Base-by-base conservation (phyloP, 2,888 invertebrate species). In the Scaptomyza parva region DNA sequence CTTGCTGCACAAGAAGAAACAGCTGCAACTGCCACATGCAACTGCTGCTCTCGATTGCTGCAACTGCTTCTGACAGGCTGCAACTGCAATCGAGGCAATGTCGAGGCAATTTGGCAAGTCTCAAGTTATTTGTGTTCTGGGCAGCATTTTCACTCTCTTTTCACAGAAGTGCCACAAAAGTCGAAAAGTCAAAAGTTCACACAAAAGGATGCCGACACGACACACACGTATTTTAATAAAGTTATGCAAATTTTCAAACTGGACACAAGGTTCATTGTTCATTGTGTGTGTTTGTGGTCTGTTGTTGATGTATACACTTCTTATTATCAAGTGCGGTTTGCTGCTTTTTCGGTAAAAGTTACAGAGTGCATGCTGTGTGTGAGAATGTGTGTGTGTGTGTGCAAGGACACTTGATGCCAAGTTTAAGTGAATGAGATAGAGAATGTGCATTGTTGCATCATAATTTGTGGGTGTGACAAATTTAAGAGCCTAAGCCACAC, bases 221-320 rank as follows among this genome's bases (percentile, higher is more conserved):
- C 35, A 28, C 63, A 35, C 35, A 8, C 8, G 53, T 59, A 53
- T 55, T 52, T 82, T 80, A 78, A 81, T 76, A 76, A 83, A 83
- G 68, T 81, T 80, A 83, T 81, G 81, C 80, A 81, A 81, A 81
- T 81, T 80, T 76, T n/a, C 20, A 65, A 60, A 53, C 53, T 43
- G 18, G 47, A 30, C n/a, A 11, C 22, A 24, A 5, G 12, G 12
- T 18, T 26, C 41, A 1, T 7, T n/a, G 8, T 11, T 14, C 22
- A 0, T 24, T 51, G 18, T 30, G 24, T 24, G 43, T 44, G 14
- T 43, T 20, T 43, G 43, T 11, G 20, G 43, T 37, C 37, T 37
- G 37, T 17, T 37, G 37, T 37, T 37, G 37, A 37, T 37, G 37
- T 17, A 17, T 9, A 14, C 33, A 9, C 17, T 17, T 37, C 37